Base-by-base conservation (phyloP, 1,140 invertebrate genomes). In the Sminthurinus signatus region DNA sequence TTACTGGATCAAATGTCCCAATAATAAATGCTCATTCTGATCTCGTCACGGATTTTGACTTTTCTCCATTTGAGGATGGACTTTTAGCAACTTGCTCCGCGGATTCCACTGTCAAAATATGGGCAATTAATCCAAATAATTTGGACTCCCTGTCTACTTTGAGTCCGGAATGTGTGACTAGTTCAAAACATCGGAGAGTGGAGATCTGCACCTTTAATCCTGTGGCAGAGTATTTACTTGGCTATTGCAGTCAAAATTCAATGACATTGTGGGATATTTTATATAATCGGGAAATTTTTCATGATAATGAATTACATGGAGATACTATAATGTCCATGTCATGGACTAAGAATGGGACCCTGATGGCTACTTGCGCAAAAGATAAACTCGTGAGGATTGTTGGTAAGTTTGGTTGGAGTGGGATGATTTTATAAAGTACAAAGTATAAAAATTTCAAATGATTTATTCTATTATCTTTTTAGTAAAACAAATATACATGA, bases 11-110 rank as follows among this genome's bases (percentile, higher is more conserved):
- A n/a, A 69, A 31, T 31, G 15, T 66, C 17, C 58, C 68, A 8
- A 52, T 69, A 31, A 29, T 69, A 10, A 69, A 69, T 48, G 60
- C 64, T 21, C 88, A 93, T 77, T 83, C 86, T 51, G 93, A 94
- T 74, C 91, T 91, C 32, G 88, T 95, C 23, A 93, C 89, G n/a
- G 92, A 95, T 77, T 87, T 96, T 82, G 88, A 91, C 72, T 96
- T 96, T 74, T 94, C 90, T 43, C 93, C 91, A 39, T 95, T 95
- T 79, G 89, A 96, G 77, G 92, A 95, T 81, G 89, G 89, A 28
- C 78, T 96, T 25, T 77, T 96, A 63, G 86, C 90, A 14, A 95
- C 92, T 54, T 89, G 90, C 51, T 93, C 92, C 36, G 88, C 92
- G 77, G 93, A 96, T 79, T 90, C 88, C 73, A 81, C 88, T 78